Base-by-base conservation (phyloP, 2,888 invertebrate genomes). In the Plebejus argus region DNA sequence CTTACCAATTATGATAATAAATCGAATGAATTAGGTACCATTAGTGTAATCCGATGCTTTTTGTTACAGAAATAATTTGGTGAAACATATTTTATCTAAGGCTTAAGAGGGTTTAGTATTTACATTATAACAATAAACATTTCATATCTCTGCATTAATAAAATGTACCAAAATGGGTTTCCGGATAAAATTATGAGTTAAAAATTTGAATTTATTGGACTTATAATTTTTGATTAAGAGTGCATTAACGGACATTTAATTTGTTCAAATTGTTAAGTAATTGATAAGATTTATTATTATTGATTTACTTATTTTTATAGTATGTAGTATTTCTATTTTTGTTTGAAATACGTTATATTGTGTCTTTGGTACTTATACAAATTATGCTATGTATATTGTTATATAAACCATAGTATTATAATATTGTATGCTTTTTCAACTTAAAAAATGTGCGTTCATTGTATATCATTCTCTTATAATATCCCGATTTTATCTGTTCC, bases 111-210 rank as follows among this genome's bases (percentile, higher is more conserved):
- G 86, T 86, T 89, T 28, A 28, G 28, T 28, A 28, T 28, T 28
- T 88, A 84, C 89, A 90, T 92, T 89, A 77, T 79, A 78, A 84
- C 85, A 88, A 88, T 90, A 90, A 91, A 89, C 85, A 83, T 83
- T 80, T 82, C 82, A 82, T 86, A 87, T 88, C 87, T 84, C 83
- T 85, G 83, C 82, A 85, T 84, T 82, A 83, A 82, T 84, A 84
- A 79, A 80, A 80, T 82, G 45, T 66, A 15, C 66, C 28, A 33
- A 28, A 28, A 15, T 66, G 18, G 28, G 8, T 23, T 66, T 66
- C 66, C 20, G 72, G 23, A 1, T 49, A 23, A 74, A 74, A 72
- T 49, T 18, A 12, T 28, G 53, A 45, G 28, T 66, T 15, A 66
- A 66, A 74, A 74, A 74, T 74, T 45, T 45, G 49, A 72, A 20